A percentile compares a stretch with the other conserved stretches of the same genome.
Conservation (phyloP, 2,797 vertebrate genomes). For the Coracias cyanogaster region DNA sequence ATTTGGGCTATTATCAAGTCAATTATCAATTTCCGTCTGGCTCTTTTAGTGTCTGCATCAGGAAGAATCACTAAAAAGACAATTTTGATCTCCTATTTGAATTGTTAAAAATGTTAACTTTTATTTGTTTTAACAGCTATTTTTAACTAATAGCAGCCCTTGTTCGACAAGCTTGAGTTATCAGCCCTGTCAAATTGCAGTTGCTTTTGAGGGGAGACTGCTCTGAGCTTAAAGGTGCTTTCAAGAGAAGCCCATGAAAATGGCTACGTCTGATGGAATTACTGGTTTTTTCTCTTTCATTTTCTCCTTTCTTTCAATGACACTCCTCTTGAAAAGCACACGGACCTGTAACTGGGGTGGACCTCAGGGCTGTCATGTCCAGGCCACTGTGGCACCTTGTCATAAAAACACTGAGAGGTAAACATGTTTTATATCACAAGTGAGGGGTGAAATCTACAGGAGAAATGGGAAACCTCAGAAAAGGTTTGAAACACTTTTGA, state of each 20-base stretch:
- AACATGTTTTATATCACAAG: background rate
- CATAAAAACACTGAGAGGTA: background rate
- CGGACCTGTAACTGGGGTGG: background rate
- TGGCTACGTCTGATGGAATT: background rate
- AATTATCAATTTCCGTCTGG: background rate
- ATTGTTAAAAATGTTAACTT: background rate
- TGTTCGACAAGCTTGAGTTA: background rate
- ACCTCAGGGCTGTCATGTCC: background rate
- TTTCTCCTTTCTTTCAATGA: background rate
- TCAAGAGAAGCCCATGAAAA: background rate
- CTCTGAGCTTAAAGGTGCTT: background rate
- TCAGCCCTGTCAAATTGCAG: background rate
- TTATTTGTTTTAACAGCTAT: background rate
- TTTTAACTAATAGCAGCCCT: background rate
- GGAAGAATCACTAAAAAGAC: background rate
- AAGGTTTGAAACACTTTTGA: background rate
- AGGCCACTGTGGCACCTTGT: accelerated
- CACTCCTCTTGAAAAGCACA: background rate
- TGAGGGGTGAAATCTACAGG: background rate
- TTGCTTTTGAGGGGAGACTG: background rate
- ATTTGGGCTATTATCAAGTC: background rate
- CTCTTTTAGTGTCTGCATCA: background rate
- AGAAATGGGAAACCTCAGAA: background rate
- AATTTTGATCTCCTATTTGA: background rate
- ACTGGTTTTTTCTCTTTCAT: background rate